Base-by-base conservation (phyloP, 2,797 vertebrate genomes). In the Oophaga sylvatica region DNA sequence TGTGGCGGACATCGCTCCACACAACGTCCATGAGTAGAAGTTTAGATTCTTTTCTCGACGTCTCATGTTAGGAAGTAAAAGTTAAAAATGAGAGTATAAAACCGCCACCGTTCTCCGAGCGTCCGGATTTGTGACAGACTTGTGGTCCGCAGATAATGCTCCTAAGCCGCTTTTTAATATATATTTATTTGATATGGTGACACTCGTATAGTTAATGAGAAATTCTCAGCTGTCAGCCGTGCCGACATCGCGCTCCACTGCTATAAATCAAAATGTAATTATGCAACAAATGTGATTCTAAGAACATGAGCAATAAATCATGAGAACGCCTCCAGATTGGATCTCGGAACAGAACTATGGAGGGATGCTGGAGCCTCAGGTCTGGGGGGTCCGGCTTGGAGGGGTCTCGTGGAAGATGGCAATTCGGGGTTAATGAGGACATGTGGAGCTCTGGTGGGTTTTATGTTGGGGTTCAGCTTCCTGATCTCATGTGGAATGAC, bases 241-340 rank as follows among this genome's bases (percentile, higher is more conserved):
- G 48, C 53, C 29, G 57, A 17, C 56, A 88, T 88, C 75, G 45
- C 19, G 53, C 73, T 80, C 56, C 63, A 22, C 31, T 57, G 81
- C 81, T 60, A 88, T 88, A 88, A 88, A 88, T 88, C 87, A 84
- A 84, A 84, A 88, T 88, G 87, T 84, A 88, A 88, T 88, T 88
- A 88, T 84, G 65, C 87, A 88, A 84, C 81, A 79, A 84, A 84
- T 84, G 81, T 84, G 87, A 88, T 88, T 88, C 56, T 77, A 80
- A 56, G 87, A 80, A 60, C 22, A 53, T 31, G 15, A 31, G 81
- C 81, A 88, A 88, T 88, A 88, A 88, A 88, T 88, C 87, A 88
- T 22, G 10, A 57, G 10, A 53, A 31, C 0, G 56, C 68, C 45
- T 16, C 31, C 4, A 88, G 87, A 84, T 88, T 62, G 81, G 81